Evolutionary conservation across 2,888 invertebrate species (phyloP).

Genomic region (Marasmarcha lunaedactyla): DNA sequence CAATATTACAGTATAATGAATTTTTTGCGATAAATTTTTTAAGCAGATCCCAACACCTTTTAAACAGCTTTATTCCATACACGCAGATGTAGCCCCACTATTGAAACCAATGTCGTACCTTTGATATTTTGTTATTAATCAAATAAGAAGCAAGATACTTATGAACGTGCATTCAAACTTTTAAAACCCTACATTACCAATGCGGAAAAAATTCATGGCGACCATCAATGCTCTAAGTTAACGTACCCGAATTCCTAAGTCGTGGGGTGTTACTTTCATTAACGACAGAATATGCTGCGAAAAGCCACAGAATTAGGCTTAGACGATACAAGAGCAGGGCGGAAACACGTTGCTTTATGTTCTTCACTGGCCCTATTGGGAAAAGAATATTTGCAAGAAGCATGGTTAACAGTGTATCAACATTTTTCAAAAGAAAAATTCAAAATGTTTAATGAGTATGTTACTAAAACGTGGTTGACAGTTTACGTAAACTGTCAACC

Average conservation of each 20-base stretch:
- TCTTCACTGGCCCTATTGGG: constrained; percentile 4
- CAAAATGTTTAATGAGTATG: constrained; percentile 4
- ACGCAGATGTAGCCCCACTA: no score
- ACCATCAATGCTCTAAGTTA: not conserved
- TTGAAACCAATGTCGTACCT: no score
- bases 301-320: constrained; percentile 3
- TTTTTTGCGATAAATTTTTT: not conserved
- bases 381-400: constrained; percentile 5
- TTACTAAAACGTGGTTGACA: constrained; percentile 5
- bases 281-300: constrained; percentile 4
- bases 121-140: no score
- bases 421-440: constrained; percentile 3
- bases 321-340: constrained; percentile 3
- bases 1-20: no score
- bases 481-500: no score
- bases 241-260: no score
- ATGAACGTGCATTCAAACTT: no score
- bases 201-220: not conserved
- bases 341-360: constrained; percentile 4
- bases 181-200: no score
- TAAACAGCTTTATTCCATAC: no score
- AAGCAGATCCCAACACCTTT: no score
- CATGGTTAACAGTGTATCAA: constrained; percentile 2
- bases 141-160: no score
- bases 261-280: no score